Evolutionary conservation across 2,113 vertebrate genomes (phyloP).

Genomic region (Poeciliopsis occidentalis): DNA sequence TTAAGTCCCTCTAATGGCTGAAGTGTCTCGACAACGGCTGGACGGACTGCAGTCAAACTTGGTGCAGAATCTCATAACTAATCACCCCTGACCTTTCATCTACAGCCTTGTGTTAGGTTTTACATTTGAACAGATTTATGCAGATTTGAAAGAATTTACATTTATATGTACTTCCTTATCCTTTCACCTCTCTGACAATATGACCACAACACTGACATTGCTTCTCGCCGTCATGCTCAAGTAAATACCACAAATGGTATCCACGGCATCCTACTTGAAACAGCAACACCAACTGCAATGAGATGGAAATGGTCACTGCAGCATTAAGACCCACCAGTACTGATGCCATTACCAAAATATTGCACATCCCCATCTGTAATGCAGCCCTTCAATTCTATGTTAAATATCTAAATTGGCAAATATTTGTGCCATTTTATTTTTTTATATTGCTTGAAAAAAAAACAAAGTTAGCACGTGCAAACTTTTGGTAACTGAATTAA

Average conservation of each 20-base stretch:
- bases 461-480: not conserved
- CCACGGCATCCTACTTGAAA: too few relatives aligned
- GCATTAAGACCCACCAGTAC: too few relatives aligned
- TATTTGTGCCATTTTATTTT: not conserved
- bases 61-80: not conserved
- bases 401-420: not conserved
- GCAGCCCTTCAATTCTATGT: too few relatives aligned
- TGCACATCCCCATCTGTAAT: too few relatives aligned
- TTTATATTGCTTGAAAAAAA: not conserved
- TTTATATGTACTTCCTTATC: too few relatives aligned
- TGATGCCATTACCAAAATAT: too few relatives aligned
- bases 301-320: too few relatives aligned
- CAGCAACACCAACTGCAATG: too few relatives aligned
- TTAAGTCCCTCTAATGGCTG: constrained; percentile 2
- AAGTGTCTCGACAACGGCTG: not conserved
- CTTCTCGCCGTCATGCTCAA: too few relatives aligned
- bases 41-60: not conserved
- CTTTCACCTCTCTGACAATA: too few relatives aligned
- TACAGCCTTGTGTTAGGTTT: not conserved
- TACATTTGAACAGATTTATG: not conserved
- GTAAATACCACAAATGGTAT: too few relatives aligned
- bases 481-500: not conserved
- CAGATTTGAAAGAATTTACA: not conserved
- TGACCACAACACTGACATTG: too few relatives aligned
- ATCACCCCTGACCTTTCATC: not conserved